Evolutionary conservation across 2,797 vertebrate genomes (phyloP).

Genomic region (Huso huso): DNA sequence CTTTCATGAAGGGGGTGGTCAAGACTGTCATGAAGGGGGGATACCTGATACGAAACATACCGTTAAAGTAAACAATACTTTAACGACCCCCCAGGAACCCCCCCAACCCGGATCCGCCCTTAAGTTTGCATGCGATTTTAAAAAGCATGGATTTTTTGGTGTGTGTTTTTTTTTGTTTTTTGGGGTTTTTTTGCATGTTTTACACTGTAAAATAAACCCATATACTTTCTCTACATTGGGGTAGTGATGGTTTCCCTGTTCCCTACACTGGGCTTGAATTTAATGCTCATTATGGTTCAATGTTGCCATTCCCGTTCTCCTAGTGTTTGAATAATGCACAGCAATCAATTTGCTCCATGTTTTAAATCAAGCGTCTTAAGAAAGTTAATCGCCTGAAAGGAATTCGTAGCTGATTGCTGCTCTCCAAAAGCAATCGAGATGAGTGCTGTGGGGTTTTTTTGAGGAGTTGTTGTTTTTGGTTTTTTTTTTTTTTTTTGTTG

Average conservation of each 20-base stretch:
- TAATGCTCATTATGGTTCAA: not conserved
- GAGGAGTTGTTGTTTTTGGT: too few relatives aligned
- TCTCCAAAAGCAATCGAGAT: not conserved
- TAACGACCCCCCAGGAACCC: too few relatives aligned
- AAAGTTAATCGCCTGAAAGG: not conserved
- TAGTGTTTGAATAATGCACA: not conserved
- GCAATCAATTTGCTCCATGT: not conserved
- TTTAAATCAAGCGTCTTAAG: not conserved
- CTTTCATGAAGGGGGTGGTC: too few relatives aligned
- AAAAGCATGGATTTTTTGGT: too few relatives aligned
- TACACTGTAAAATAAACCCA: too few relatives aligned
- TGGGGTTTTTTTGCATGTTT: too few relatives aligned
- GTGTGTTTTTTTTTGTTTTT: too few relatives aligned
- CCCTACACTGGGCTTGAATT: not conserved
- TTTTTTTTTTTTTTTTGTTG: too few relatives aligned
- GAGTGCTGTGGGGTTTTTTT: not conserved
- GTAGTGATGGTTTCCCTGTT: not conserved
- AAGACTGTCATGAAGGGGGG: too few relatives aligned
- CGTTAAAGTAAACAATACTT: too few relatives aligned
- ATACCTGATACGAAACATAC: too few relatives aligned
- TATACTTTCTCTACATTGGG: not conserved
- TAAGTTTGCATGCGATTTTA: too few relatives aligned
- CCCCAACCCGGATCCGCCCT: not conserved
- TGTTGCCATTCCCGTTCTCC: not conserved
- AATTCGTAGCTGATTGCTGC: not conserved